These are phyloP conservation scores for Bettongia penicillata DNA, from an alignment of 2,113 vertebrate species.

Conservation along the genomic window DNA sequence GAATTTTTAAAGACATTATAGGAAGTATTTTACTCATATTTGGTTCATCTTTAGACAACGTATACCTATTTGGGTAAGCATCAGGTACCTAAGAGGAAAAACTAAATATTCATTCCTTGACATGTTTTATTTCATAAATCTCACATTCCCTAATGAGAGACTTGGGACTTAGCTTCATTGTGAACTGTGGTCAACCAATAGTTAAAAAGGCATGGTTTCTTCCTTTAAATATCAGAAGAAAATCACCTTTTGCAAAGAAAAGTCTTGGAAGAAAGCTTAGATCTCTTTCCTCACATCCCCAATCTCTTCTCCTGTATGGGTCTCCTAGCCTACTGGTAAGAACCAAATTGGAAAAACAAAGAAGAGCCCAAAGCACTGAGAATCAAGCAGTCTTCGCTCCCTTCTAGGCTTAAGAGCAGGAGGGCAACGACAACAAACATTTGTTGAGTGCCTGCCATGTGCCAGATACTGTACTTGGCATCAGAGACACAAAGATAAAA, in stretches of 20 bases:
- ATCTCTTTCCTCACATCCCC: slow-evolving; percentile 22
- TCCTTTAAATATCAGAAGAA: slow-evolving; percentile 41
- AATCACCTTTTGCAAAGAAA: slow-evolving; percentile 36
- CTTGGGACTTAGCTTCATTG: not conserved
- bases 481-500: not conserved
- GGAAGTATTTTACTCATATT: slow-evolving; percentile 18
- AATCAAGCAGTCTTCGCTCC: not conserved
- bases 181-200: slow-evolving; percentile 44
- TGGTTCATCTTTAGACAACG: slow-evolving; percentile 31
- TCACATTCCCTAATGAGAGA: not conserved
- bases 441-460: not conserved
- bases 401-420: not conserved
- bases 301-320: slow-evolving; percentile 20
- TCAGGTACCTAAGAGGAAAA: slow-evolving; percentile 21
- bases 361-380: not conserved
- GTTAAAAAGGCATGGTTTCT: slow-evolving; percentile 33
- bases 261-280: not conserved
- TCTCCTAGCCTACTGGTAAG: not conserved
- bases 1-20: not conserved
- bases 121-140: not conserved
- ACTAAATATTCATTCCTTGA: not conserved
- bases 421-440: too few species aligned
- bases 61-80: slow-evolving; percentile 41
- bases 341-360: slow-evolving; percentile 33
- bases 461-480: not conserved